Base-by-base conservation (phyloP, 2,797 vertebrate species). In the Eleutherodactylus coqui region DNA sequence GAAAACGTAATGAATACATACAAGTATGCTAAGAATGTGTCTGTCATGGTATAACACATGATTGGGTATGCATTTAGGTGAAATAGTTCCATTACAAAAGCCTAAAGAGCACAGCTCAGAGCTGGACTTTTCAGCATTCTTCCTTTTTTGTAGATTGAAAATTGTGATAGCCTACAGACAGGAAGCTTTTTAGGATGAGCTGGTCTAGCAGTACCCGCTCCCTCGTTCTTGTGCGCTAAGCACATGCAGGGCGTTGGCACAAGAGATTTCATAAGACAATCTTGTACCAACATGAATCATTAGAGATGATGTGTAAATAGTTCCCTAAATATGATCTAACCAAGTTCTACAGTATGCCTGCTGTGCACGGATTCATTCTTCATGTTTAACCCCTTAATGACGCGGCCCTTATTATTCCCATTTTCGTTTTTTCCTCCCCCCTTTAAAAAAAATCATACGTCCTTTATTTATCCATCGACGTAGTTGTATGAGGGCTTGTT, bases 171-270 rank as follows among this genome's bases (percentile, higher is more conserved):
- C 27, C 32, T 36, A 55, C 14, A n/a, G 29, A 82, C 85, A 86
- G 85, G 85, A 86, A 82, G 79, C 79, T 77, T 58, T 64, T 77
- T 76, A 38, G 45, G 70, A 58, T 86, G 34, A 70, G 79, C 13
- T 45, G 27, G n/a, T 34, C 72, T 45, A 45, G 47, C 13, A 36
- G 36, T 69, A 47, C 67, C 49, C 16, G 34, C 36, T 45, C 67
- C 36, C 51, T 51, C 78, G 79, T 82, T 77, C 78, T 47, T 77
- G 58, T 38, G 60, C 47, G 58, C 79, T 55, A n/a, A 53, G 8
- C n/a, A 86, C n/a, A 69, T 51, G 45, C 73, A 75, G 70, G 79
- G 85, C 85, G 79, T 77, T 70, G 85, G 79, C 85, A 69, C 36
- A 19, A 43, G 43, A 70, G 60, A 82, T 36, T 29, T 67, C 51